These are phyloP conservation scores for Euthynnus affinis DNA, from an alignment of 2,797 vertebrate species.

Conservation along the genomic window DNA sequence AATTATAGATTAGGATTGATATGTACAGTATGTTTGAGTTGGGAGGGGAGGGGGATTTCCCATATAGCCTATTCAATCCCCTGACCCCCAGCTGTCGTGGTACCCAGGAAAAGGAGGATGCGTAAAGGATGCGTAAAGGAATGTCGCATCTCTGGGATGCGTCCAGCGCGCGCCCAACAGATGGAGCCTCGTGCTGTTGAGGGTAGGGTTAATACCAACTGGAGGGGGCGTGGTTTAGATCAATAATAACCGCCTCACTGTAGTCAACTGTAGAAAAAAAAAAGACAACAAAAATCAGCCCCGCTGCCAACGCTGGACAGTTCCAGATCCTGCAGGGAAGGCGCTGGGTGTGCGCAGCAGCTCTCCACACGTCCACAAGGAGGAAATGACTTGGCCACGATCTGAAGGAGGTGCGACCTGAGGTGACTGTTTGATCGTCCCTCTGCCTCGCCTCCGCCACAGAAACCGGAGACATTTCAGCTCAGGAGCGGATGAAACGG, in stretches of 20 bases:
- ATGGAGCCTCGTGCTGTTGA: slow-evolving; percentile 50
- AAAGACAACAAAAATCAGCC: slow-evolving; percentile 42
- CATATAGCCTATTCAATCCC: neutral
- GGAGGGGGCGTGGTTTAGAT: slow-evolving; percentile 75
- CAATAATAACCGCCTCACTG: slow-evolving; percentile 69
- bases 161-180: slow-evolving; percentile 43
- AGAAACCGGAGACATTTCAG: neutral
- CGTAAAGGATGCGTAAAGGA: slow-evolving; percentile 61
- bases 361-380: slow-evolving; percentile 25
- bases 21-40: neutral
- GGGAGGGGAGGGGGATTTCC: neutral
- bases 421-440: slow-evolving; percentile 38
- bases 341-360: slow-evolving; percentile 33
- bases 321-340: slow-evolving; percentile 15
- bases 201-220: slow-evolving; percentile 78
- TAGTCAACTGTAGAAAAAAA: slow-evolving; percentile 63
- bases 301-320: slow-evolving; percentile 27
- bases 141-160: slow-evolving; percentile 62
- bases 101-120: slow-evolving; percentile 53
- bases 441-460: slow-evolving; percentile 32
- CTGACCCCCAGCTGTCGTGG: slow-evolving; percentile 14
- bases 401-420: slow-evolving; percentile 70
- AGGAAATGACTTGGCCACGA: slow-evolving; percentile 43
- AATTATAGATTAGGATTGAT: neutral
- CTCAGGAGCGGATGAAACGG: slow-evolving; percentile 1